Conservation (phyloP, 2,888 invertebrate species). For the Nyleta sp. region DNA sequence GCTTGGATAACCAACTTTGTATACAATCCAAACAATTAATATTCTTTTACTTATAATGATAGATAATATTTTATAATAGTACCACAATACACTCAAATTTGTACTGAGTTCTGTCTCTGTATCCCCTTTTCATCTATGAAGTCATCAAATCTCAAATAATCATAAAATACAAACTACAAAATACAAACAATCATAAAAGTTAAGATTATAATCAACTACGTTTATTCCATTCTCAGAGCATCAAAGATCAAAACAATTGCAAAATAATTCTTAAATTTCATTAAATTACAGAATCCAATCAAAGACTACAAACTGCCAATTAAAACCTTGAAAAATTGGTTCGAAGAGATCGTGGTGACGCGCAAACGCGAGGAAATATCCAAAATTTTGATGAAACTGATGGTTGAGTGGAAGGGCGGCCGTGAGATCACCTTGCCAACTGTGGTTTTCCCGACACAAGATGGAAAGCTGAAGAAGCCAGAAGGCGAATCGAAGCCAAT, state of each 20-base stretch:
- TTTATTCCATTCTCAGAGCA: too few species aligned
- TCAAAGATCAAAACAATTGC: too few species aligned
- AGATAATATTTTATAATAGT: too few species aligned
- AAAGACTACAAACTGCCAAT: constrained; percentile 92
- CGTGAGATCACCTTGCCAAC: constrained; percentile 86
- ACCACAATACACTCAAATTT: too few species aligned
- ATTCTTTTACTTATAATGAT: constrained; percentile 8
- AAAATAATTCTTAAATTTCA: too few species aligned
- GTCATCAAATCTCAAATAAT: too few species aligned
- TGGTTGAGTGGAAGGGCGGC: constrained; percentile 88
- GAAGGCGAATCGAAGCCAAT: constrained; percentile 64
- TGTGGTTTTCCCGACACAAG: constrained; percentile 89
- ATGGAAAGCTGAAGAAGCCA: constrained; percentile 84
- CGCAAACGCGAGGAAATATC: constrained; percentile 94
- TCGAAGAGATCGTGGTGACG: constrained; percentile 91
- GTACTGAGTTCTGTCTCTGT: too few species aligned
- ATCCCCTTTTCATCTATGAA: too few species aligned
- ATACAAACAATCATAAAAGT: too few species aligned
- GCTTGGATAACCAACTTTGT: too few species aligned
- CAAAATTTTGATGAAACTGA: constrained; percentile 88
- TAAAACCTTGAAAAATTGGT: constrained; percentile 92
- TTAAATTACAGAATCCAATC: constrained; percentile 87
- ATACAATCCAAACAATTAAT: not conserved
- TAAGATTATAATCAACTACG: too few species aligned
- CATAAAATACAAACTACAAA: too few species aligned